Base-by-base conservation (phyloP, 2,888 invertebrate species). In the Noctua pronuba region DNA sequence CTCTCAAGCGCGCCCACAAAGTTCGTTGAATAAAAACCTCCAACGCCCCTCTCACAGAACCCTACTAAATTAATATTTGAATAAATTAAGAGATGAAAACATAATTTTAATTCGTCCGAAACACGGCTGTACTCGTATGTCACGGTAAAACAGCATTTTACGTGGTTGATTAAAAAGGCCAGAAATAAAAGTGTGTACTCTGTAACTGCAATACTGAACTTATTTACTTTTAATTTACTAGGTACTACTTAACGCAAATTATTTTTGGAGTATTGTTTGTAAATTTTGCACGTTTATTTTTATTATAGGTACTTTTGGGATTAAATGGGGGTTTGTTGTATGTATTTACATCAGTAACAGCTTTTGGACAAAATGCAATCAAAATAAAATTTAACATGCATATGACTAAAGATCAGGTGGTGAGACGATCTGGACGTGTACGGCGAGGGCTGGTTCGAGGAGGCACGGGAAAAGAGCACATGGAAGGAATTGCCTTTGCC, bases 21-120 rank as follows among this genome's bases (percentile, higher is more conserved):
- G 64, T 65, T 66, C 16, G 58, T 55, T 73, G 73, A 62, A 77
- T 70, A 69, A 77, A 80, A 82, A 69, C 62, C 62, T 41, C 70
- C 49, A 31, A 70, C 72, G 46, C 38, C 28, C 31, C 65, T 65
- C 72, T 66, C 69, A 68, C 44, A 38, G 55, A 55, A 80, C 65
- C 66, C 38, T 66, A 60, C 74, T 38, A 79, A 83, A 83, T 75
- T 79, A 77, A 84, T 84, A 84, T 84, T 84, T 84, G 74, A 84
- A 84, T 84, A 84, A 84, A 81, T 84, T 81, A 81, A 77, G 49
- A 73, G 66, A 66, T 73, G 84, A 71, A 84, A 77, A 84, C 69
- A 77, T 77, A 73, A 80, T 81, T 84, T 84, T 84, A 77, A 84
- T 84, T 84, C 74, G 72, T 75, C 58, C 1, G 65, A 49, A 80